Base-by-base conservation (phyloP, 2,888 invertebrate genomes). In the Aradus depressus region DNA sequence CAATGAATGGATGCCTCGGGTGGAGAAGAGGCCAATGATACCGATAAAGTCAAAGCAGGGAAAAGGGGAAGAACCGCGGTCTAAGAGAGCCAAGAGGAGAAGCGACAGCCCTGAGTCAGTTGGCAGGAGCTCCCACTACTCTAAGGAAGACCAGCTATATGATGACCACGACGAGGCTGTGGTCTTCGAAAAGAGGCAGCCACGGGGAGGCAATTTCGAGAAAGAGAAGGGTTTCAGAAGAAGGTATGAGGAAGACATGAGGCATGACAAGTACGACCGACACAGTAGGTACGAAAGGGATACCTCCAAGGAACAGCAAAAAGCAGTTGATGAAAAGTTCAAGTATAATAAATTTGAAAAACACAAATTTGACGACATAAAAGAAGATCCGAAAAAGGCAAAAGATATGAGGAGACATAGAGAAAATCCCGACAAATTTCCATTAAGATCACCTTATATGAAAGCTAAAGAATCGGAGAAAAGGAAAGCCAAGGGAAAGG, bases 391-490 rank as follows among this genome's bases (percentile, higher is more conserved):
- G 2, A 50, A 42, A 21, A 37, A 37, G 18, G 37, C 14, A 14
- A 14, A 37, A 14, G 14, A 16, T 37, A 37, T n/a, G 2, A 23
- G 23, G 10, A 41, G 16, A 26, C 41, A 49, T 6, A 39, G 49
- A 32, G 32, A 43, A 21, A 50, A 41, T 41, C 44, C 18, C 38
- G 53, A 25, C 44, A 53, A 28, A 31, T 49, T 39, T 31, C 37
- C 45, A 45, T 21, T 45, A 32, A 55, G 10, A 50, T 25, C 41
- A 34, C 37, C 25, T 19, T 39, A 50, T 39, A 41, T 23, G 34
- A 42, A 51, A 32, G 42, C 54, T 38, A 45, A 54, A 50, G 32
- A 50, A 39, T 16, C 35, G 41, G 50, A 54, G 16, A 19, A 32
- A 6, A 26, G 19, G 45, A 45, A 35, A 38, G 42, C 37, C 47